Evolutionary conservation across 2,888 invertebrate genomes (phyloP), one percentile per base, ranked within the genome.

Genomic region (Trypoxylon attenuatum): DNA sequence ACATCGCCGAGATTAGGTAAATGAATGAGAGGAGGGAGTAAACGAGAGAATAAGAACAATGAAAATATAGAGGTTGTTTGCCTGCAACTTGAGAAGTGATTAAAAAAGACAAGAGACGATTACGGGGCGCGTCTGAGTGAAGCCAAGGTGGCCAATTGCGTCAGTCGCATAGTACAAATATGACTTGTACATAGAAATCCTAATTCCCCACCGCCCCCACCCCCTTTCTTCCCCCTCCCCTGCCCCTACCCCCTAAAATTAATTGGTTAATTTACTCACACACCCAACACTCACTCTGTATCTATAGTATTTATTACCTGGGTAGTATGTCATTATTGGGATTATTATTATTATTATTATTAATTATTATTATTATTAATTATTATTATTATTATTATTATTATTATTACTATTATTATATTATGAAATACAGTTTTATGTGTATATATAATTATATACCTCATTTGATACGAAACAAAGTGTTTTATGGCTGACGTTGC

Each of bases 231-330:
- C n/a, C n/a, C n/a, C n/a, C n/a, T n/a, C n/a, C n/a, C n/a, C n/a
- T n/a, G n/a, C n/a, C 54, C 46, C 66, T 65, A 46, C 64, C 57
- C 55, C 53, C 66, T 71, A 69, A 71, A 65, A 56, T 65, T 74
- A 78, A 74, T 73, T 77, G 70, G 80, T 84, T 85, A 82, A 84
- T 82, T 85, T 83, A 86, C 84, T 84, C 82, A 84, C 81, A 81
- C 74, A 72, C 82, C 82, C 82, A 83, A 33, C 84, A 85, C 84
- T 84, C 84, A 84, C 82, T 85, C 82, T 87, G 86, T 87, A 87
- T 84, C 83, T 86, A 86, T 87, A 87, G 86, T 87, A 87, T 87
- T 87, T 87, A 87, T 87, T 87, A 86, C 84, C 83, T 86, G 87
- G 86, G 85, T 87, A 87, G 85, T 84, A 83, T 77, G 84, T 83